Evolutionary conservation across 2,888 invertebrate species (phyloP), one percentile per base, ranked within the genome.

Genomic region (Trichopria drosophilae): DNA sequence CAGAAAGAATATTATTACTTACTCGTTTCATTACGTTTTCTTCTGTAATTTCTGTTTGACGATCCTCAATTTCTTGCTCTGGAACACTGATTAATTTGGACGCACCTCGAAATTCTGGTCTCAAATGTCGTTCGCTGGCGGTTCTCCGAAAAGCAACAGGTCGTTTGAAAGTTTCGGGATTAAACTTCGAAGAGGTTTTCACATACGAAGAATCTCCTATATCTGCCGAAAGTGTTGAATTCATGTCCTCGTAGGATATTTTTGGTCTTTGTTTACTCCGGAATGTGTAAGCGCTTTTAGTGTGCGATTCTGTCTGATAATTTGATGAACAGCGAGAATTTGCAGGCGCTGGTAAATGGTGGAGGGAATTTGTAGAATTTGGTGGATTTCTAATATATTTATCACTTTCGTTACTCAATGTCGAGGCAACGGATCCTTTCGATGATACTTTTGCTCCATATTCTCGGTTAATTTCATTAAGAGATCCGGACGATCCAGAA

Each of bases 201-300:
- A 80, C 68, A 31, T 80, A 76, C 40, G 81, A 82, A 20, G 77
- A 68, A 46, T 82, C 82, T 0, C 82, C 81, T 3, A 78, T 67
- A 53, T 82, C 82, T 0, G 82, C 82, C 0, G 82, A 82, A 34
- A 83, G 68, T 0, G 83, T 82, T 57, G 82, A 82, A 64, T 82
- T 81, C 20, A 82, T 69, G 57, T 83, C 82, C 44, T 81, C 81
- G 53, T 81, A 82, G 6, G 51, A 61, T 3, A 68, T 47, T 53
- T 62, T 70, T 1, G 62, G 63, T 19, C 58, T 55, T 4, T 59
- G 58, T 36, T 60, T 68, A 4, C 28, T 53, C 16, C 57, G 53
- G 32, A 26, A 12, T 29, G n/a, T n/a, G n/a, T n/a, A n/a, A n/a
- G n/a, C n/a, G n/a, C n/a, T n/a, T n/a, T n/a, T n/a, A n/a, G n/a